phyloP scores from a whole-genome alignment of 1,140 invertebrate genomes.

The Galleria mellonella region DNA sequence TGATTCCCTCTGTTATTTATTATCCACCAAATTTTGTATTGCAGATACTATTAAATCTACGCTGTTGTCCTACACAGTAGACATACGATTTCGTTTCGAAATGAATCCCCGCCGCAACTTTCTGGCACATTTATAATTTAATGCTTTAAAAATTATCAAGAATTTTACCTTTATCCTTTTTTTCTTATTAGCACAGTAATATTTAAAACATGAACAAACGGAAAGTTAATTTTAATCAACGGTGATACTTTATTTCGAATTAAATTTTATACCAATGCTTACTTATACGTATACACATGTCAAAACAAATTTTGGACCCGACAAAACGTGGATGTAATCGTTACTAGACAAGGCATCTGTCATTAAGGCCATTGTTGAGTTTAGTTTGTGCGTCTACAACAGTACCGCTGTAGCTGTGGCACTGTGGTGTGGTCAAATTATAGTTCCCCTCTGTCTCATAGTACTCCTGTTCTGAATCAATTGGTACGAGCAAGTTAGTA shows the following conservation, averaged over 20 bases:
- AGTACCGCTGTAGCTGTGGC: constrained; percentile 54
- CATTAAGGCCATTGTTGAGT: constrained; percentile 65
- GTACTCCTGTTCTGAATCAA: constrained; percentile 56
- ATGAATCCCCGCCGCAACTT: constrained; percentile 51
- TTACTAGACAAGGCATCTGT: constrained; percentile 67
- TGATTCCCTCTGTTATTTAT: too few relatives aligned
- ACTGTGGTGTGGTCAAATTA: constrained; percentile 42
- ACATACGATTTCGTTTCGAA: constrained; percentile 71
- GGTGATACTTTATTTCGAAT: constrained; percentile 58
- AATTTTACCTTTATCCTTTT: constrained; percentile 15
- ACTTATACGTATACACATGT: constrained; percentile 58
- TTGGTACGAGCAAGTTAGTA: constrained; percentile 56
- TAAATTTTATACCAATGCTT: constrained; percentile 36
- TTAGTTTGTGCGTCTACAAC: constrained; percentile 50
- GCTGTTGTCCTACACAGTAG: constrained; percentile 70
- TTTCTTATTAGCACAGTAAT: constrained; percentile 10
- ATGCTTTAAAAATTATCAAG: constrained; percentile 8
- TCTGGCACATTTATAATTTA: constrained; percentile 19
- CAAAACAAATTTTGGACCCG: constrained; percentile 60
- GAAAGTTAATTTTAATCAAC: constrained; percentile 14
- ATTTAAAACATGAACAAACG: constrained; percentile 1
- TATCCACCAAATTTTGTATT: constrained; percentile 6
- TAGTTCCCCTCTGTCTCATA: constrained; percentile 60
- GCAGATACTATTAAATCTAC: constrained; percentile 41
- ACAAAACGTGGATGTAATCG: constrained; percentile 21